Evolutionary conservation across 2,888 invertebrate species (phyloP).

Genomic region (Aleiodes leptofemur): DNA sequence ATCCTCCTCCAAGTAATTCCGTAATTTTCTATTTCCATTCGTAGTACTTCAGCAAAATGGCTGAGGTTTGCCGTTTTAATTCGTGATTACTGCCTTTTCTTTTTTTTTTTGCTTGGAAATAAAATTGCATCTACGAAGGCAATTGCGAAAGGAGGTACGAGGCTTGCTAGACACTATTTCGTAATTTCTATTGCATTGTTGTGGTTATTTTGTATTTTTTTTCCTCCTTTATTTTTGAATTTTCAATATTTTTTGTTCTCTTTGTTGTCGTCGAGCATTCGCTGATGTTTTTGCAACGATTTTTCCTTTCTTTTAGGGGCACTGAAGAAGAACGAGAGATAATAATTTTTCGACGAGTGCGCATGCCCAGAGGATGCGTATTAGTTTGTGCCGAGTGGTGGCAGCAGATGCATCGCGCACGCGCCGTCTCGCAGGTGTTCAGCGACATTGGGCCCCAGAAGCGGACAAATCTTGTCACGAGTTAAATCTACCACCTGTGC

Average conservation of each 20-base stretch:
- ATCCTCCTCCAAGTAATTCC: background rate
- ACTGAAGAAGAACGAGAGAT: too few relatives aligned
- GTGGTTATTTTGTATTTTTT: slow-evolving; percentile 9
- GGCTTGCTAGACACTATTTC: slow-evolving; percentile 9
- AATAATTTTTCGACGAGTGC: background rate
- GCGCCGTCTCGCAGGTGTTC: slow-evolving; percentile 28
- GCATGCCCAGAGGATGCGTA: slow-evolving; percentile 24
- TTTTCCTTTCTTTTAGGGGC: background rate
- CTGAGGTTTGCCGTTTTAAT: too few relatives aligned
- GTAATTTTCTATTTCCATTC: too few relatives aligned
- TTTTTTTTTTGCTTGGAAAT: background rate
- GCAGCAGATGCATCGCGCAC: slow-evolving; percentile 31
- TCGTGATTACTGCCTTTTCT: background rate
- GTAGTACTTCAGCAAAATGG: too few relatives aligned
- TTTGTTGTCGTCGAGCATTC: background rate
- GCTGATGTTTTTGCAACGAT: slow-evolving; percentile 15
- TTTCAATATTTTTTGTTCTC: background rate
- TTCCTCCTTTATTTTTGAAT: background rate
- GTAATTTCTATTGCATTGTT: slow-evolving; percentile 21
- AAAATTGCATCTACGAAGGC: slow-evolving; percentile 3
- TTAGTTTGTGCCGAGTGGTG: background rate
- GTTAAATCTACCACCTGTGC: slow-evolving; percentile 16
- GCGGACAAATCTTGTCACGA: slow-evolving; percentile 16
- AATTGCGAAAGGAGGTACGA: slow-evolving; percentile 5
- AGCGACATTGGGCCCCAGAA: background rate